A percentile compares a stretch with the other conserved stretches of the same genome.
These are phyloP conservation scores for Gobio gobio DNA, from an alignment of 2,113 vertebrate species.

Conservation along the genomic window DNA sequence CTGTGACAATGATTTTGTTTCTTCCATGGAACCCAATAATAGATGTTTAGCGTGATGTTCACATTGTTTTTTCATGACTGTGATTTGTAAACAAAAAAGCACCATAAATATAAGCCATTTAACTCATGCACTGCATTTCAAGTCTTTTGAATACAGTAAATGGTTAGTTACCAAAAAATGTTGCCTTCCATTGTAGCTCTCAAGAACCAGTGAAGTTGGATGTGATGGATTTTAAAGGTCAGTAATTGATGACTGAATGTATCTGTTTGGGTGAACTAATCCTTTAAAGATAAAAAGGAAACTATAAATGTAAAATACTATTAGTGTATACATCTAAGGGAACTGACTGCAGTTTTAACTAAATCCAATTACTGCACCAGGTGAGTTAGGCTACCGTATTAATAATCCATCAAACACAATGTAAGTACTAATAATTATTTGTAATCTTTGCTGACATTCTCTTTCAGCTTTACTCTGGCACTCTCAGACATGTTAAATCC, in stretches of 20 bases:
- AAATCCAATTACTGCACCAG: constrained; percentile 11
- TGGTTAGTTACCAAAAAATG: not conserved
- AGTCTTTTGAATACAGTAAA: not conserved
- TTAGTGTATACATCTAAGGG: not conserved
- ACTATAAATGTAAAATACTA: not conserved
- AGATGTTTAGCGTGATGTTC: not conserved
- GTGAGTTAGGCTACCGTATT: not conserved
- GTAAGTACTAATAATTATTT: constrained; percentile 26
- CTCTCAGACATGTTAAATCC: constrained; percentile 26
- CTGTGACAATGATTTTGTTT: no score
- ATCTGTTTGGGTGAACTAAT: not conserved
- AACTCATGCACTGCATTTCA: no score
- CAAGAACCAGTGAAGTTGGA: not conserved
- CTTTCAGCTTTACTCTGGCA: not conserved
- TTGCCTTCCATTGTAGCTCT: not conserved
- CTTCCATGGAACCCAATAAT: not conserved
- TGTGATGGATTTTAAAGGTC: not conserved
- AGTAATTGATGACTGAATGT: not conserved
- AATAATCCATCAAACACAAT: constrained; percentile 22
- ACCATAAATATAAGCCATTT: not conserved
- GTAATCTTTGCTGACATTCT: constrained; percentile 29
- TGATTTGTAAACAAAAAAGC: not conserved
- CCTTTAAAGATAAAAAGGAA: not conserved
- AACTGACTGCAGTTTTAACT: not conserved
- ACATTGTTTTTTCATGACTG: not conserved